Conservation (phyloP, 2,113 vertebrate genomes). For the Athene noctua region DNA sequence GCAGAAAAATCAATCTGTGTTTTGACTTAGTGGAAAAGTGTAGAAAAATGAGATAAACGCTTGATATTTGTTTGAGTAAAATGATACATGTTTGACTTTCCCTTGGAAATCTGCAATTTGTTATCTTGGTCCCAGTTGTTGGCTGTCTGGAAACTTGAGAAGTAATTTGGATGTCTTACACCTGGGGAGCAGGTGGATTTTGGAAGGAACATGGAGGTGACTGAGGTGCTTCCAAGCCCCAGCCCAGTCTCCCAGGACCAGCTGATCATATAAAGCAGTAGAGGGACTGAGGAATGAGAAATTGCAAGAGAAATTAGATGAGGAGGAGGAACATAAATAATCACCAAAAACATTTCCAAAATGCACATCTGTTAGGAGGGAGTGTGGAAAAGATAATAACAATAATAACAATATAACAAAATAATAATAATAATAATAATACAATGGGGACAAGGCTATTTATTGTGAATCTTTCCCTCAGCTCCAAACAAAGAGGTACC, state of each 20-base stretch:
- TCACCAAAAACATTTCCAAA: background rate
- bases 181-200: background rate
- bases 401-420: background rate
- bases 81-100: background rate
- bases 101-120: background rate
- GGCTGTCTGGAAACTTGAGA: background rate
- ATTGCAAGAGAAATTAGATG: background rate
- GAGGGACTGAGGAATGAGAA: background rate
- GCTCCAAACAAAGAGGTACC: background rate
- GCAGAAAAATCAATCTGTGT: background rate
- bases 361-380: background rate
- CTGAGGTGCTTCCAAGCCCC: background rate
- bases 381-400: background rate
- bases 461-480: background rate
- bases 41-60: background rate
- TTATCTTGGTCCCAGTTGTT: background rate
- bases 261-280: background rate
- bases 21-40: background rate
- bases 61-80: background rate
- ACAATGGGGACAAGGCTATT: background rate
- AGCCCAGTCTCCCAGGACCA: background rate
- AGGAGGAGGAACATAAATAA: background rate
- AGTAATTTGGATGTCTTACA: background rate
- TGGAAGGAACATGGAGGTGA: background rate
- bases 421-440: background rate